Percentiles rank a stretch among this genome's conserved stretches.
Evolutionary conservation across 2,888 invertebrate genomes (phyloP).

Genomic region (Icerya purchasi): DNA sequence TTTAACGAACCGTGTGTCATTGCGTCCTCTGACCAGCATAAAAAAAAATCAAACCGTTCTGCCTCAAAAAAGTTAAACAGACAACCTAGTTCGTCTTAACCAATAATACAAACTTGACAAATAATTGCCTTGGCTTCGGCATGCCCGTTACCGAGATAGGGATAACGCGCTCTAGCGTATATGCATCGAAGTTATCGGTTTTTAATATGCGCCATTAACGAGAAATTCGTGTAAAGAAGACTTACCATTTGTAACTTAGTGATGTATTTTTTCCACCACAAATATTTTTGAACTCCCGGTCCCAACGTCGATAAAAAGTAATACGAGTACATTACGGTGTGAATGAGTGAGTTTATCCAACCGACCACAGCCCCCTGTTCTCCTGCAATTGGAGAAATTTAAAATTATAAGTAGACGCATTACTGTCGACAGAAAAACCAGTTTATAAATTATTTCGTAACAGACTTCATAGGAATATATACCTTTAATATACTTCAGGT

Average conservation of each 20-base stretch:
- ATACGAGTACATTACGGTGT: conserved; percentile 31
- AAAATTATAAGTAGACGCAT: too few species aligned
- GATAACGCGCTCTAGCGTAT: too few species aligned
- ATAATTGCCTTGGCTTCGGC: too few species aligned
- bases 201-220: neutral
- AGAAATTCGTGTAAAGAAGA: neutral
- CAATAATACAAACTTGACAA: too few species aligned
- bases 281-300: conserved; percentile 30
- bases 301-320: conserved; percentile 31
- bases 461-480: conserved; percentile 19
- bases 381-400: conserved; percentile 18
- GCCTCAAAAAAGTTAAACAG: too few species aligned
- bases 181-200: neutral
- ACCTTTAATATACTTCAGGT: conserved; percentile 55
- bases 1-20: too few species aligned
- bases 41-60: too few species aligned
- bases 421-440: too few species aligned
- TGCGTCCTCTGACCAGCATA: too few species aligned
- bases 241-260: conserved; percentile 28
- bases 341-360: conserved; percentile 29
- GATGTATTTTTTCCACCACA: conserved; percentile 34
- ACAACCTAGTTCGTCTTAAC: too few species aligned
- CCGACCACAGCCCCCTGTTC: conserved; percentile 29
- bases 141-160: too few species aligned
- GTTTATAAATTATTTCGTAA: too few species aligned